phyloP scores from a whole-genome alignment of 2,113 vertebrate genomes.

The Jacana jacana region DNA sequence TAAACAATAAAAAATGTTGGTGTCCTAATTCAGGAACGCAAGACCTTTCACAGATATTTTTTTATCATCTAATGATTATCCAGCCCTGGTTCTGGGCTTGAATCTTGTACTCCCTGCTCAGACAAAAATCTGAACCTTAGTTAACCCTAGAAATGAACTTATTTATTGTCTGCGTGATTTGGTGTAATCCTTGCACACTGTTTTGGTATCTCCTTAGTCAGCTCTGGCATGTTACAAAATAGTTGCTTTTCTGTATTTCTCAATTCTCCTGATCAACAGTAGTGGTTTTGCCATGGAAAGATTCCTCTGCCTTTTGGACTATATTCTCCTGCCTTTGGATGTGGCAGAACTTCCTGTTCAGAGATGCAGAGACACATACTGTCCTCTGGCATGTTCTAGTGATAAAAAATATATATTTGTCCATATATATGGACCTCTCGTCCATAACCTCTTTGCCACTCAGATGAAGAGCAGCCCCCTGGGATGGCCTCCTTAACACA shows the following conservation, averaged over 20 bases:
- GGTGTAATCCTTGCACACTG: neutral
- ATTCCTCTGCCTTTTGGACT: neutral
- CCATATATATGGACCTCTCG: neutral
- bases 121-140: neutral
- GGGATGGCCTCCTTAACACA: neutral
- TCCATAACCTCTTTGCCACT: neutral
- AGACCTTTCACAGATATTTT: neutral
- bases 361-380: neutral
- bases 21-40: neutral
- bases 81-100: neutral
- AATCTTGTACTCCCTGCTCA: neutral
- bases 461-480: neutral
- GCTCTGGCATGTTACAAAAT: neutral
- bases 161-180: neutral
- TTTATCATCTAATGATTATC: neutral
- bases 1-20: neutral
- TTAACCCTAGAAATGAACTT: neutral
- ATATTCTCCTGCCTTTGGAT: neutral
- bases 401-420: neutral
- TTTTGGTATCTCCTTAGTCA: neutral
- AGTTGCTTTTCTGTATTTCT: neutral
- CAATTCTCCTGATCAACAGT: neutral
- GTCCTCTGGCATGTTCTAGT: neutral
- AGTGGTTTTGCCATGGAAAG: neutral
- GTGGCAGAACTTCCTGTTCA: neutral